Base-by-base conservation (phyloP, 2,888 invertebrate species). In the Ptychoptera contaminata region DNA sequence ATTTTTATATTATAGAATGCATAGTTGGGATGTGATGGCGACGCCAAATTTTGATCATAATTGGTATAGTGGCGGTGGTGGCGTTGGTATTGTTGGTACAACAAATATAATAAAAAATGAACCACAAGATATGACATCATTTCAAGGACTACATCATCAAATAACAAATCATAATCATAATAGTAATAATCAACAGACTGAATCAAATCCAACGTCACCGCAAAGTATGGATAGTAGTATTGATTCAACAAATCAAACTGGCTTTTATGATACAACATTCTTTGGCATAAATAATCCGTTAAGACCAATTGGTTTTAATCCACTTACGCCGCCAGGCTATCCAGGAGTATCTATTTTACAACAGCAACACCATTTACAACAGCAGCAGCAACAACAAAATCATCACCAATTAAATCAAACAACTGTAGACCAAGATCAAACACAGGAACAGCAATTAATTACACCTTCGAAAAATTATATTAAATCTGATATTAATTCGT, bases 301-400 rank as follows among this genome's bases (percentile, higher is more conserved):
- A 44, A 65, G 67, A 47, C 63, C 68, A 9, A 52, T 73, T 37
- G 73, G 73, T 0, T 76, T 76, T 54, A 75, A 68, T 54, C 68
- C 76, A 0, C 65, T 77, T 34, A 77, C 77, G 7, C 77, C 77
- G 1, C 77, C 77, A 0, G 73, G 73, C 8, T 69, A 73, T 47
- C 63, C 66, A 31, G 59, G 57, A 49, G 61, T 23, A 5, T 23
- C 63, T 15, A 49, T 59, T 10, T 40, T 61, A 45, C 58, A 45
- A 52, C 48, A 49, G 48, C 45, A 54, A n/a, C 57, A 55, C 15
- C 61, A 56, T 45, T 61, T 59, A 41, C 45, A 35, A n/a, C 43
- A 48, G 32, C 52, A 49, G 16, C 41, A 51, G 45, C 29, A 16
- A 10, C 37, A 34, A 30, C 34, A 38, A 15, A 39, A 44, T 38